Evolutionary conservation across 2,797 vertebrate species (phyloP).

Genomic region (Sebastolobus altivelis): DNA sequence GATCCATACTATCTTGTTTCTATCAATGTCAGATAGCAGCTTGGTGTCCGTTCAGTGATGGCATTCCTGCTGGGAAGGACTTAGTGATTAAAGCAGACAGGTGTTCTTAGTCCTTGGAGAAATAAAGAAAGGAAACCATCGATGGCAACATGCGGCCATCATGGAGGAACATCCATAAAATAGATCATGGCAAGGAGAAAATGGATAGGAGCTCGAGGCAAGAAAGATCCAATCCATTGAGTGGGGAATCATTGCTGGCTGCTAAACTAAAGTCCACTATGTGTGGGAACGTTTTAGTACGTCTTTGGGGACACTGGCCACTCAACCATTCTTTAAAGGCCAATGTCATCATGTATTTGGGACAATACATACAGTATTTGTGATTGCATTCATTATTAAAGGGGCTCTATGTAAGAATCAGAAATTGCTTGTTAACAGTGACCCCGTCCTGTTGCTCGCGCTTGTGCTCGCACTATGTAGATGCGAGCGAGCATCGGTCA

Average conservation of each 20-base stretch:
- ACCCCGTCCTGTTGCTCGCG: too few species aligned
- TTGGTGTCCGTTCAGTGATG: slow-evolving; percentile 72
- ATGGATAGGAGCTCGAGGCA: slow-evolving; percentile 80
- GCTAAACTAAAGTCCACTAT: slow-evolving; percentile 67
- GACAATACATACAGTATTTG: background rate
- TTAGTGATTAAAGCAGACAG: slow-evolving; percentile 85
- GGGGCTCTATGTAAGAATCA: background rate
- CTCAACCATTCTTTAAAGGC: slow-evolving; percentile 13
- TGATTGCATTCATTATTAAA: background rate
- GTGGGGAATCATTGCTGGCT: slow-evolving; percentile 71
- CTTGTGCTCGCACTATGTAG: too few species aligned
- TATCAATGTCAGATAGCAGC: slow-evolving; percentile 83
- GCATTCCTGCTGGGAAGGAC: slow-evolving; percentile 83
- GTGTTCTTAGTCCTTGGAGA: slow-evolving; percentile 85
- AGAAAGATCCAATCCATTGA: slow-evolving; percentile 76
- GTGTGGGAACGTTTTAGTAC: slow-evolving; percentile 59
- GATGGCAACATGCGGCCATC: slow-evolving; percentile 83
- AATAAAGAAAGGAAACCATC: slow-evolving; percentile 84
- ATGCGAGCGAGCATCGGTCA: background rate
- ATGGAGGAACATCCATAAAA: slow-evolving; percentile 87
- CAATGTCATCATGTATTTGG: slow-evolving; percentile 23
- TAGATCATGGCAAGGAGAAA: slow-evolving; percentile 84
- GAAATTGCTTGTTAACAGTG: background rate
- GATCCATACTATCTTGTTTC: slow-evolving; percentile 83
- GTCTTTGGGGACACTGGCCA: slow-evolving; percentile 42